Evolutionary conservation across 1,140 invertebrate species (phyloP).

Genomic region (Arion vulgaris): DNA sequence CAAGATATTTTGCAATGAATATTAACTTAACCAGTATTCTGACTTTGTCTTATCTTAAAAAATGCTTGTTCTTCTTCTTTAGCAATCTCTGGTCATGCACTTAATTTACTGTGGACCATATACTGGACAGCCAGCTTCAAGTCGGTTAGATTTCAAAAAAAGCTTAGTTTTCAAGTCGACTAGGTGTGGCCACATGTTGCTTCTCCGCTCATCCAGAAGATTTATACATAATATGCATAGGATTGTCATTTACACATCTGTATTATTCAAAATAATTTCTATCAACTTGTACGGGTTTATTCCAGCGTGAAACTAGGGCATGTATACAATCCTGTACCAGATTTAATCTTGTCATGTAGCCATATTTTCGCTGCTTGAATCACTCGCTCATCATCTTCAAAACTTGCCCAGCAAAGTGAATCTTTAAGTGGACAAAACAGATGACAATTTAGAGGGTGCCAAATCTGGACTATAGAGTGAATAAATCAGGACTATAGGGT

Average conservation of each 20-base stretch:
- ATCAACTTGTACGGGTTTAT: conserved; percentile 12
- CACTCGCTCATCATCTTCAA: not conserved
- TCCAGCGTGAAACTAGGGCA: not conserved
- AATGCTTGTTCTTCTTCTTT: too few relatives aligned
- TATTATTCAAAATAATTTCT: conserved; percentile 2
- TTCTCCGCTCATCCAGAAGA: too few relatives aligned
- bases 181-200: too few relatives aligned
- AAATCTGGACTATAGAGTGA: conserved; percentile 5
- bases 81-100: too few relatives aligned
- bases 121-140: too few relatives aligned
- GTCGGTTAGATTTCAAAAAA: too few relatives aligned
- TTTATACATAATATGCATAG: conserved; percentile 9
- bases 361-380: conserved; percentile 6
- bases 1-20: too few relatives aligned
- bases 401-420: not conserved
- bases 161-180: too few relatives aligned
- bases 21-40: too few relatives aligned
- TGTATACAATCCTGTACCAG: conserved; percentile 4
- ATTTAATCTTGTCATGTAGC: conserved; percentile 7
- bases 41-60: too few relatives aligned
- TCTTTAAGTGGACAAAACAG: conserved; percentile 12
- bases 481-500: too few relatives aligned
- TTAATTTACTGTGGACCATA: too few relatives aligned
- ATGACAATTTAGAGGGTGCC: conserved; percentile 13
- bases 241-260: conserved; percentile 3